Base-by-base conservation (phyloP, 2,797 vertebrate genomes). In the Rhodeus uyekii region DNA sequence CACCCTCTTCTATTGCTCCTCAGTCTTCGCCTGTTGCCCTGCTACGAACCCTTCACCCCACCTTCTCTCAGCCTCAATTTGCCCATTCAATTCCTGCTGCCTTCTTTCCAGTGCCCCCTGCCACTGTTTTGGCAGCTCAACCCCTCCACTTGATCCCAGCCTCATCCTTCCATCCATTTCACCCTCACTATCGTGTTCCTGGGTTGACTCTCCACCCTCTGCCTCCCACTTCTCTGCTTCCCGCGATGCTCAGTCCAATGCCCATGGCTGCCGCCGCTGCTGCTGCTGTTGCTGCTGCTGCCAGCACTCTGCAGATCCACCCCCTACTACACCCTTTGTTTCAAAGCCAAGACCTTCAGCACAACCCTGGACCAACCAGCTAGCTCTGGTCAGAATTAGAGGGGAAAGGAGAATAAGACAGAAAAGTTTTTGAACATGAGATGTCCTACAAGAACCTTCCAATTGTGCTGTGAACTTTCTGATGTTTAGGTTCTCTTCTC, bases 111-210 rank as follows among this genome's bases (percentile, higher is more conserved):
- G 78, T 94, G 8, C 95, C 96, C 29, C 92, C 96, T 22, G 89
- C 95, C 53, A 90, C 96, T 34, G 82, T 95, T 71, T 89, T 99
- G 76, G 77, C 93, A 3, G 92, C 93, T 27, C 94, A 91, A 3
- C 91, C 97, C 1, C 55, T 98, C 86, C 94, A 95, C 78, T 88
- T 98, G 24, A 87, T 99, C 68, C 93, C 96, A 1, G 87, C 93
- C 1, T 55, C 91, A 53, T 83, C 1, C 85, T 92, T 94, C 92
- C 39, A 88, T 91, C 9, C 84, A 92, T n/a, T 92, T 90, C 0
- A 85, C 95, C 82, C 90, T n/a, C 91, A 95, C 48, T 93, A 93
- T 2, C 76, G 91, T 94, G 87, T 92, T 89, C 13, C 91, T 90
- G 79, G 81, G 22, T 71, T 88, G 64, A 92, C 71, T 92, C 92